A percentile compares a stretch with the other conserved stretches of the same genome.
Conservation (phyloP, 1,140 invertebrate genomes). For the Monomorium pharaonis region DNA sequence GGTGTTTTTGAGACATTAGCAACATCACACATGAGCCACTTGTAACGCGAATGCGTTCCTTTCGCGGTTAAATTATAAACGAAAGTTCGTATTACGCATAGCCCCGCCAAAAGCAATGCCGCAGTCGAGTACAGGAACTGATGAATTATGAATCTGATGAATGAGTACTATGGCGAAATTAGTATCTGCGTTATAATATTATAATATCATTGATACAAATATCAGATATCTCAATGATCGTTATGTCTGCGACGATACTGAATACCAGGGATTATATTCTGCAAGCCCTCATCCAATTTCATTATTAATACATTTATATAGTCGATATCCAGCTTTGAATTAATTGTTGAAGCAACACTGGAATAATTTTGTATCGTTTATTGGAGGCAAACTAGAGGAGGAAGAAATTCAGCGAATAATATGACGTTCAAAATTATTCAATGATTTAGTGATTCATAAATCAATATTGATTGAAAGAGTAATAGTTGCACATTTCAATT, state of each 20-base stretch:
- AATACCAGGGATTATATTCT: neutral
- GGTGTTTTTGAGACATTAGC: slow-evolving; percentile 59
- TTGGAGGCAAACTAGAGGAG: neutral
- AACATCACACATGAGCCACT: slow-evolving; percentile 61
- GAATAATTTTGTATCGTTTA: neutral
- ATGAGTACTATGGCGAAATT: neutral
- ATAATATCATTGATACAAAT: neutral
- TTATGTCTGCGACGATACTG: neutral
- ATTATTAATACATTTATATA: slow-evolving; percentile 19
- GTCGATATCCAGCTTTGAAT: neutral
- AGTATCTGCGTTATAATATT: slow-evolving; percentile 6
- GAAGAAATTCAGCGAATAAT: slow-evolving; percentile 2
- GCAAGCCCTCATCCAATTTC: neutral
- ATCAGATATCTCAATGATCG: slow-evolving; percentile 27
- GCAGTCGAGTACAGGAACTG: no score
- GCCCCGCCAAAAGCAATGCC: neutral
- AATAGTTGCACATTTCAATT: neutral
- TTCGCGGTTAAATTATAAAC: slow-evolving; percentile 57
- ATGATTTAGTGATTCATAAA: neutral
- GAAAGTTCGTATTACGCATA: neutral
- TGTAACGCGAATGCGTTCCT: slow-evolving; percentile 50
- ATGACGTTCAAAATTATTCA: neutral
- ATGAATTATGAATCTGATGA: no score
- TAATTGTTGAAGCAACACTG: neutral
- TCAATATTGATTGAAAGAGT: no score